A percentile compares a stretch with the other conserved stretches of the same genome.
Conservation (phyloP, 2,113 vertebrate species). For the Pseudonaja textilis region DNA sequence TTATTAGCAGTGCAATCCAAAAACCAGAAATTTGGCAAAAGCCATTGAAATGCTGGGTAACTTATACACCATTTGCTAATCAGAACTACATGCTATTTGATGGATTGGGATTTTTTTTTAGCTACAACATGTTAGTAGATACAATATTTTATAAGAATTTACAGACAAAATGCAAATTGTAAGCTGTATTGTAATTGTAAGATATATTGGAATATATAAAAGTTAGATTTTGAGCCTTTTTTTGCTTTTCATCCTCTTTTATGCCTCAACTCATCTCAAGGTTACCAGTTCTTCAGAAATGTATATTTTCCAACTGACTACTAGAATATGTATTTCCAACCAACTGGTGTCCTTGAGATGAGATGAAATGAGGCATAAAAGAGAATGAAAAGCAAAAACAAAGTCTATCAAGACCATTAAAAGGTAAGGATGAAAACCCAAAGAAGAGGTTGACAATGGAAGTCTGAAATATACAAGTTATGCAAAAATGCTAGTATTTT, state of each 20-base stretch:
- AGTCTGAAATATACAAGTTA: not conserved
- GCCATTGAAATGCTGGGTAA: slow-evolving; percentile 43
- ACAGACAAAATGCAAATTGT: not conserved
- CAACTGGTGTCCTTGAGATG: not conserved
- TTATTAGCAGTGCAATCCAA: slow-evolving; percentile 34
- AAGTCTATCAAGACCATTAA: not conserved
- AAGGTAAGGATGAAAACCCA: not conserved
- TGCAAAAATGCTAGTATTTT: not conserved
- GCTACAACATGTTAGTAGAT: not conserved
- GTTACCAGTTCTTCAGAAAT: no score
- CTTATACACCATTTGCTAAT: slow-evolving; percentile 30
- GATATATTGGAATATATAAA: not conserved
- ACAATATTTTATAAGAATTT: not conserved
- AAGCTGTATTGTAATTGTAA: not conserved
- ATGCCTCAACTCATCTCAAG: no score
- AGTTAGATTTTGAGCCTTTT: not conserved
- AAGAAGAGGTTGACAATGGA: not conserved
- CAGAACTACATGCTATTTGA: not conserved
- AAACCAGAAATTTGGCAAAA: slow-evolving; percentile 33
- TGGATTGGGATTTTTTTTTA: not conserved
- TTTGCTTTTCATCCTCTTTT: no score
- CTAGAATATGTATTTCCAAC: not conserved
- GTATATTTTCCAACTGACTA: no score
- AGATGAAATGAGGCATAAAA: not conserved
- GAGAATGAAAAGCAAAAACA: not conserved